Evolutionary conservation across 2,113 vertebrate genomes (phyloP), one percentile per base, ranked within the genome.

Genomic region (Lepisosteus osseus): DNA sequence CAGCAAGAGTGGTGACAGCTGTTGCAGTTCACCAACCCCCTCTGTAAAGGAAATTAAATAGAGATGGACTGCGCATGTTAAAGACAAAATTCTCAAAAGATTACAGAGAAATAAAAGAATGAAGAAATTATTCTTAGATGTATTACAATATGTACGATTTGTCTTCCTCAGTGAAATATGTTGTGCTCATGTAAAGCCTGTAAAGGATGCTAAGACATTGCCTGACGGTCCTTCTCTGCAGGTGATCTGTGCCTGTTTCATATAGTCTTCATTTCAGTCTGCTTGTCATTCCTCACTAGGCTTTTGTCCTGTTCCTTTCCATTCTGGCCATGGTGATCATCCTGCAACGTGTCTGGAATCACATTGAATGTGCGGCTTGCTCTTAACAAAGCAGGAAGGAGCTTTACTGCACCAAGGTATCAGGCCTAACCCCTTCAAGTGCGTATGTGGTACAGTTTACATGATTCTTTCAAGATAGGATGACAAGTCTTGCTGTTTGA

Each of bases 321-420:
- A 44, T 80, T 67, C 42, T 85, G 81, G 74, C 75, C 15, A 76
- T 85, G 69, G 68, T 82, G 72, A 66, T 80, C 69, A 80, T 85
- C 71, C 78, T 82, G 44, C 83, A 80, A 70, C 77, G 76, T 68
- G 63, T 85, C 45, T 85, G 80, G 80, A 79, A 68, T 66, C 74
- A 59, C 73, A 82, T 82, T 81, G 61, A 78, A 45, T 81, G 61
- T 68, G 56, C 82, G 62, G 73, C 77, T 74, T 80, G 61, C 67
- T 74, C 78, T 74, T 82, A 79, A 72, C 54, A 66, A 67, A 56
- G 64, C 69, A n/a, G 62, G 61, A 74, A 8, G 72, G 72, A 71
- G 41, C n/a, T 59, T 71, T 11, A 67, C 42, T 78, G 72, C 68
- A 67, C 9, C 42, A 68, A 74, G 72, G 72, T 73, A 73, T 43